Base-by-base conservation (phyloP, 1,140 invertebrate genomes). In the Melanaphis sacchari region DNA sequence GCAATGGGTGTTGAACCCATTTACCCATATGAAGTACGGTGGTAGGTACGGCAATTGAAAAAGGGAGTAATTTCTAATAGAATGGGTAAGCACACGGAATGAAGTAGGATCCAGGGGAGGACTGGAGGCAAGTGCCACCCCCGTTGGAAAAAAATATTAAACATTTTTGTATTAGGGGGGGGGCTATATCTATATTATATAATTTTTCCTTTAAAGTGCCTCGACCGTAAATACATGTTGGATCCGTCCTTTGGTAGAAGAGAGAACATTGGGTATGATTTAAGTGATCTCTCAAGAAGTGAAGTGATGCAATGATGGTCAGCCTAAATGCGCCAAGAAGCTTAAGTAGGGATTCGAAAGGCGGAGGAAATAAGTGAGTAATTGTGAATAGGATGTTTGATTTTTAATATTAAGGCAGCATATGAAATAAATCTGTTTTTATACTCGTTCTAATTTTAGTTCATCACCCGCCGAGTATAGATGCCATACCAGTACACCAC, bases 351-450 rank as follows among this genome's bases (percentile, higher is more conserved):
- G 43, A 46, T 46, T 46, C 43, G 43, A 6, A 46, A n/a, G n/a
- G n/a, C n/a, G n/a, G n/a, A n/a, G n/a, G 43, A 46, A 6, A 6
- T 46, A 26, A 46, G 22, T 26, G 41, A 87, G 41, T 87, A 87
- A n/a, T 46, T 7, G n/a, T 87, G 41, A 3, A 21, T 36, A 18
- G 31, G 85, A 46, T 49, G 46, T 49, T 49, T 49, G 18, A 87
- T 87, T 46, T 46, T 46, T n/a, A 87, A 87, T 24, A 21, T 8
- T 8, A 87, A 87, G 26, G 85, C 85, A 87, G 41, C 85, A 46
- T 87, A 87, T 31, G 85, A 87, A 31, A 87, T 21, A 36, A 87
- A 87, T 87, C n/a, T 87, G n/a, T 87, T 87, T 46, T 87, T 4
- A n/a, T 9, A 87, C 85, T 87, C 85, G 15, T 36, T 84, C 82